Percentiles rank a stretch among this genome's conserved stretches.
phyloP scores from a whole-genome alignment of 1,140 invertebrate genomes.

The Zaprionus tsacasi region DNA sequence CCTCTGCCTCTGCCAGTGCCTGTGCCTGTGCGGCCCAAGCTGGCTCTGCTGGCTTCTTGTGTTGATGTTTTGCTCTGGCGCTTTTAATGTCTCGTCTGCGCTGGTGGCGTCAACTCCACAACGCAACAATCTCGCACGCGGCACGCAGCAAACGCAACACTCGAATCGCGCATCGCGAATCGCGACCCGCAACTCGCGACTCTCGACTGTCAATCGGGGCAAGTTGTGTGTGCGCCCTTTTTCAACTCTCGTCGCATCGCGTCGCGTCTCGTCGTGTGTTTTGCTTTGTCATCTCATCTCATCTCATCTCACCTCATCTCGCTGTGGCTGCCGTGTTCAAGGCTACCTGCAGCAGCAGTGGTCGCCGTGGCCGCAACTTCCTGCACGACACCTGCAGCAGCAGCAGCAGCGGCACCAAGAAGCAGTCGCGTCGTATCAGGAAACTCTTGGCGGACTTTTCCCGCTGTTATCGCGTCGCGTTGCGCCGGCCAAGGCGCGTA shows the following conservation, averaged over 20 bases:
- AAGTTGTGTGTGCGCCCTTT: conserved; percentile 26
- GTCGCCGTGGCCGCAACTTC: conserved; percentile 23
- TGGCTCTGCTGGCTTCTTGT: conserved; percentile 61
- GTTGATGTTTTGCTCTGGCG: conserved; percentile 74
- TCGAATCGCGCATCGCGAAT: conserved; percentile 11
- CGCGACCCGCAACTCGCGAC: conserved; percentile 38
- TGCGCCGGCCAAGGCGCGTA: conserved; percentile 31
- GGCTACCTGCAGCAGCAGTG: conserved; percentile 60
- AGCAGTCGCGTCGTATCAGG: conserved; percentile 26
- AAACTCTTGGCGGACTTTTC: conserved; percentile 22
- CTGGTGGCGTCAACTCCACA: conserved; percentile 73
- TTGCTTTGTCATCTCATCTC: conserved; percentile 32
- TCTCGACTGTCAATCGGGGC: conserved; percentile 38
- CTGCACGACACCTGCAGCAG: conserved; percentile 35
- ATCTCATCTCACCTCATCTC: conserved; percentile 2
- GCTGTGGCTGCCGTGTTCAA: conserved; percentile 47
- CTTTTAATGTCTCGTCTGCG: conserved; percentile 76
- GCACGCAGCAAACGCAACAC: conserved; percentile 10
- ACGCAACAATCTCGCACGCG: conserved; percentile 44
- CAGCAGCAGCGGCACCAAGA: conserved; percentile 19
- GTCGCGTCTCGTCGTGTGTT: conserved; percentile 9
- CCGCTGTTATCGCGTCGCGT: conserved; percentile 25
- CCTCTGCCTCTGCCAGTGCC: conserved; percentile 17
- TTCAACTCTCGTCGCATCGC: conserved; percentile 10
- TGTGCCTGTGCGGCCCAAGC: not conserved